Base-by-base conservation (phyloP, 2,888 invertebrate species). In the Leptopilina syphax region DNA sequence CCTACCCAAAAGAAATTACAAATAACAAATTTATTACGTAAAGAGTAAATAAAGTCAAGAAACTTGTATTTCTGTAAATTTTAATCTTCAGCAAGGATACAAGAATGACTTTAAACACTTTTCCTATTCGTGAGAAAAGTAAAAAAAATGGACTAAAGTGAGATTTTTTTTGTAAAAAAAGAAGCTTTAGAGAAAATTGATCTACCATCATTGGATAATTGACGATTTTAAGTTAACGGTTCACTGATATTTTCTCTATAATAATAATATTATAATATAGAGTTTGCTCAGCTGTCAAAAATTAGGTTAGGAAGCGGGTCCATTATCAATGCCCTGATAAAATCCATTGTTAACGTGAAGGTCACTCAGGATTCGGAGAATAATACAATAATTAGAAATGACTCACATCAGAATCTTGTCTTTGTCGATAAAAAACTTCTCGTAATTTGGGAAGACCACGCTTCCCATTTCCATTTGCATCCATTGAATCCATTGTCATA, bases 321-420 rank as follows among this genome's bases (percentile, higher is more conserved):
- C 73, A 73, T 73, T 27, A 73, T 54, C 73, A 73, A 27, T 13
- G 73, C 70, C 34, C 70, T 54, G 18, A 50, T 4, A 54, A 24
- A 54, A 54, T 54, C 27, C 70, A 70, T 47, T 47, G 24, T 50
- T 70, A 12, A 18, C 24, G 70, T 73, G n/a, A 57, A 73, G 54
- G 73, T 73, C 73, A 73, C 27, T 73, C 73, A 13, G 34, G 27
- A 13, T 54, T 73, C 57, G 27, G 50, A 73, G 27, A 73, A 57
- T 57, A 44, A n/a, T 57, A 57, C 34, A n/a, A 27, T 73, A 57
- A 57, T 73, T 54, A 73, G 73, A 73, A 73, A 34, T 73, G 73
- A 88, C 94, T 93, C 92, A 95, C 95, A 90, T 95, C 95, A 24
- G 95, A 95, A 92, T 96, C 95, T 91, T 95, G 95, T 90, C 95